Base-by-base conservation (phyloP, 2,888 invertebrate species). In the Deladenus siricidicola region DNA sequence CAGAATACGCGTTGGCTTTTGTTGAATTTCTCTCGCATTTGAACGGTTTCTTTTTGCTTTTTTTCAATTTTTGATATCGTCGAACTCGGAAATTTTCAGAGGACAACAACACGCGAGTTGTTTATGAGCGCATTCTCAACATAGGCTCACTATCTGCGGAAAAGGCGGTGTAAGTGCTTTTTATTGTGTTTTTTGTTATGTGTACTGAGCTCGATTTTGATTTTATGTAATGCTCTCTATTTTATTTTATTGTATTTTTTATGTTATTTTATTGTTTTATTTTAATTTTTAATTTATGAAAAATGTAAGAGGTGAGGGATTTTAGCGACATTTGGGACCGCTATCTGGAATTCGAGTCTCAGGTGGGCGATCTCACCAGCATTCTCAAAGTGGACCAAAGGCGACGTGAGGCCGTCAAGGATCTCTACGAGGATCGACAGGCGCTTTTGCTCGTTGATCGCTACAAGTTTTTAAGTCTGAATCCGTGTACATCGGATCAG, bases 31-130 rank as follows among this genome's bases (percentile, higher is more conserved):
- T 94, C 58, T 91, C 93, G 8, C 94, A 96, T 86, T 83, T 98
- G 44, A 99, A 99, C 80, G 89, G 89, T 89, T 76, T 62, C 69
- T 45, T 39, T 63, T 45, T n/a, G n/a, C n/a, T n/a, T n/a, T n/a
- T n/a, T n/a, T n/a, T n/a, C n/a, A n/a, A n/a, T n/a, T n/a, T n/a
- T n/a, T n/a, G n/a, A n/a, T n/a, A n/a, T n/a, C n/a, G n/a, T n/a
- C n/a, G n/a, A n/a, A n/a, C n/a, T n/a, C n/a, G n/a, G n/a, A n/a
- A n/a, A n/a, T n/a, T 82, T 83, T 10, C 82, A 89, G 96, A 98
- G 86, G 98, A 99, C 80, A 99, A 99, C 81, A 98, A 99, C 81
- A 99, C 98, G 0, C 84, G 98, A 55, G 98, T 99, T n/a, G 82
- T 99, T 45, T 99, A 96, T 82, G 98, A 98, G 80, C 83, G 96